These are phyloP conservation scores for Triops longicaudatus DNA, from an alignment of 1,140 invertebrate species.

Conservation along the genomic window DNA sequence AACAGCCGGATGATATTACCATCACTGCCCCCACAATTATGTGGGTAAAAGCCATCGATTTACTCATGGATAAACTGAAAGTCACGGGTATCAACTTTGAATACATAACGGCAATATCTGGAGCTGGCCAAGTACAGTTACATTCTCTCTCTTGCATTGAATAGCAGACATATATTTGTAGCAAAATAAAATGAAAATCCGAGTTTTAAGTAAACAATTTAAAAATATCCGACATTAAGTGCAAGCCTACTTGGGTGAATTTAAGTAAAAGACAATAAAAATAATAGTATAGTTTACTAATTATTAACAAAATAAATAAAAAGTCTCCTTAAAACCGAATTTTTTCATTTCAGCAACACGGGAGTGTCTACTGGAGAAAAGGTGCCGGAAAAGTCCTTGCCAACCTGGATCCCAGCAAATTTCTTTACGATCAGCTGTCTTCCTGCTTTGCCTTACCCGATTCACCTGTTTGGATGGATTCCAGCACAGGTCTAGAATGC, in stretches of 20 bases:
- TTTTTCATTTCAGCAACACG: conserved; percentile 71
- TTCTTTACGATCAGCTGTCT: conserved; percentile 73
- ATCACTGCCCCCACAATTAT: conserved; percentile 75
- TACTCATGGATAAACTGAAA: conserved; percentile 75
- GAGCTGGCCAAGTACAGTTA: conserved; percentile 69
- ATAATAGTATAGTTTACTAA: no score
- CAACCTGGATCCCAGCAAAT: conserved; percentile 59
- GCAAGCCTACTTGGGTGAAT: no score
- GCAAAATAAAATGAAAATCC: not conserved
- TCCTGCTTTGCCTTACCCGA: conserved; percentile 62
- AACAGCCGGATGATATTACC: conserved; percentile 48
- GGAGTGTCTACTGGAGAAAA: conserved; percentile 85
- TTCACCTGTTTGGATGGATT: conserved; percentile 91
- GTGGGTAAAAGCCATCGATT: conserved; percentile 92
- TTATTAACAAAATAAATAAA: no score
- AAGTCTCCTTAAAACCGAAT: not conserved
- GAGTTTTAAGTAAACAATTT: not conserved
- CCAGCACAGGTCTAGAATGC: conserved; percentile 46
- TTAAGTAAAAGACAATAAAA: no score
- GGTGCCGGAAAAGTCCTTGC: conserved; percentile 56
- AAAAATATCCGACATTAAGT: no score
- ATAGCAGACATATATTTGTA: no score
- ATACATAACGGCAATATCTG: conserved; percentile 72
- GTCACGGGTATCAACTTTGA: conserved; percentile 72
- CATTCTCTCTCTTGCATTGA: conserved; percentile 16